Base-by-base conservation (phyloP, 2,888 invertebrate species). In the Pheosia tremula region DNA sequence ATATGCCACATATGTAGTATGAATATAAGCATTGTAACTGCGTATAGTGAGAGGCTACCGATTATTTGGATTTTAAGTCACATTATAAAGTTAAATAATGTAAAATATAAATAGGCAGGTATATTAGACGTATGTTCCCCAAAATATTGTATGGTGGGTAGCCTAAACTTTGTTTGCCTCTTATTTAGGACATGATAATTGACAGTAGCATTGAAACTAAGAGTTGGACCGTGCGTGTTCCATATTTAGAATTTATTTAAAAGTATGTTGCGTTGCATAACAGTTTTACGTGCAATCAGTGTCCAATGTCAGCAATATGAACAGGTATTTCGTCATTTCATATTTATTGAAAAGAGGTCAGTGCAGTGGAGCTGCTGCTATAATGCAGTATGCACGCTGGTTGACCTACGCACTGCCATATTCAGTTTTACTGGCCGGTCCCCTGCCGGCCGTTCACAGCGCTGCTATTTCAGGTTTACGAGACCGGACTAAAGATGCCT, bases 351-450 rank as follows among this genome's bases (percentile, higher is more conserved):
- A 79, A 81, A 77, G 74, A 73, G 80, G 82, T 81, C 79, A 76
- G 13, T 57, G 57, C 60, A 68, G 61, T 62, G 65, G 47, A 47
- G 47, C n/a, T 47, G 47, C 6, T n/a, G 39, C 11, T 41, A 24
- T 24, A 39, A 71, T 75, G 78, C 78, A 71, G 75, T 77, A 79
- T 74, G 65, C 73, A 64, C 66, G 73, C 50, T 71, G 72, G 72
- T 37, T 79, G 82, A 84, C 84, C 83, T 82, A 82, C 82, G 79
- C 77, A 72, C 71, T 65, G 67, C 78, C 69, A 70, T 77, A 74
- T 71, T 75, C 75, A 74, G 75, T 80, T 77, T 72, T 74, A 75
- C 72, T 65, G 74, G 61, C 66, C 75, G 56, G 60, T 60, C 60
- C 60, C 63, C 61, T 63, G 54, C 61, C 62, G 59, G 62, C 52